phyloP scores from a whole-genome alignment of 1,140 invertebrate species.

The Contarinia nasturtii region DNA sequence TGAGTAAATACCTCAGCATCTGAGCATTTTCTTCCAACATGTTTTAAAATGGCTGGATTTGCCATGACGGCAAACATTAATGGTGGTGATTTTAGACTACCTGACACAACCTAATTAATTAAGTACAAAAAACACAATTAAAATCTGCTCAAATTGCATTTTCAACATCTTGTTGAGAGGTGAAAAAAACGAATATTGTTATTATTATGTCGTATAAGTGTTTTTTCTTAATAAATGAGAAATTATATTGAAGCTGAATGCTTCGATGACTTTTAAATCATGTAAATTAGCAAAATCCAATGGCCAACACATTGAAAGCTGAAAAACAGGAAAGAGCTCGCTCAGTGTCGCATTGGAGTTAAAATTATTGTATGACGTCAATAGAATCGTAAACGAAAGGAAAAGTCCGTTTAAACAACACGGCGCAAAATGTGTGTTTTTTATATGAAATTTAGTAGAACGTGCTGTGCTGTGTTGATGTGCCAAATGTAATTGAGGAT shows the following conservation, averaged over 20 bases:
- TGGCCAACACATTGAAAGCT: background rate
- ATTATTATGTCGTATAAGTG: background rate
- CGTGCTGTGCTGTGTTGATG: no score
- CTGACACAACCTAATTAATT: constrained; percentile 25
- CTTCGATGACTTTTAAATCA: no score
- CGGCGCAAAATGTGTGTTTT: no score
- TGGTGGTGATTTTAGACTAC: constrained; percentile 34
- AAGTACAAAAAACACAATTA: background rate
- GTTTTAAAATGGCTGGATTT: constrained; percentile 42
- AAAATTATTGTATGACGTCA: background rate
- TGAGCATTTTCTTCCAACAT: constrained; percentile 41
- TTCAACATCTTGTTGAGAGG: no score
- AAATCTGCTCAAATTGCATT: background rate
- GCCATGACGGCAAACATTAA: constrained; percentile 50
- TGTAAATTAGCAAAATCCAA: no score
- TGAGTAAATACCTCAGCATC: constrained; percentile 30
- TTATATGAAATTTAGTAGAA: no score
- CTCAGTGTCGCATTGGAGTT: background rate
- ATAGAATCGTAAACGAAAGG: no score
- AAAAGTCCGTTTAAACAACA: no score
- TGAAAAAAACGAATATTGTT: background rate
- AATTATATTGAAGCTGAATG: background rate
- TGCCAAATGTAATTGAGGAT: no score
- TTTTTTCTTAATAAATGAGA: background rate
- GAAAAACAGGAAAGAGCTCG: background rate